Base-by-base conservation (phyloP, 2,888 invertebrate species). In the Branchellion lobata region DNA sequence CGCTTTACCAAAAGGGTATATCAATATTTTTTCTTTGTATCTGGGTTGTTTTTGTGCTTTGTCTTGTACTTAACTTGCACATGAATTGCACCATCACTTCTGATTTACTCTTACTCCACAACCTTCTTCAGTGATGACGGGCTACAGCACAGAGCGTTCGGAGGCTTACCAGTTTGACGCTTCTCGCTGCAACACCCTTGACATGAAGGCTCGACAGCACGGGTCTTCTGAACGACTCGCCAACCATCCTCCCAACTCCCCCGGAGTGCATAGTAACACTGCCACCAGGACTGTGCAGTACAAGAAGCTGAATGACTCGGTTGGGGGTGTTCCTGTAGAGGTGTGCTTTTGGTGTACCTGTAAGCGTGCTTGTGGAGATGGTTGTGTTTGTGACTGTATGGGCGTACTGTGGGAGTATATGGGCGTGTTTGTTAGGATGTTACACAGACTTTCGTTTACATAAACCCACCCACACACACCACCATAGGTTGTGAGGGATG, bases 101-200 rank as follows among this genome's bases (percentile, higher is more conserved):
- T n/a, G n/a, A n/a, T n/a, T n/a, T 5, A 40, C 40, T 40, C 5
- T 8, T 14, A 40, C 8, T 14, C 40, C 40, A 40, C 40, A 5
- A 40, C 40, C 40, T 14, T 40, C 40, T n/a, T 57, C 61, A 77
- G 77, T 77, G 31, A 34, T 77, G 77, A 77, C 77, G 21, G 65
- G 65, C n/a, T 77, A 77, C 40, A 77, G 77, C 65, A 77, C 77
- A 1, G 77, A 77, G 61, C 33, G 77, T 18, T 61, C 77, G 14
- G 77, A 77, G 53, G 61, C 65, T n/a, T 77, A 77, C 36, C 77
- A 77, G 65, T 53, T 51, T 5, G 77, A 77, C n/a, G 40, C 57
- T 14, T 77, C 77, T 14, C 33, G 77, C n/a, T 51, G 57, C 14
- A 53, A 47, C 1, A 77, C 77, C 53, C 36, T 77, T n/a, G 77